These are phyloP conservation scores for Megastigmus dorsalis DNA, from an alignment of 2,888 invertebrate species.

Conservation along the genomic window DNA sequence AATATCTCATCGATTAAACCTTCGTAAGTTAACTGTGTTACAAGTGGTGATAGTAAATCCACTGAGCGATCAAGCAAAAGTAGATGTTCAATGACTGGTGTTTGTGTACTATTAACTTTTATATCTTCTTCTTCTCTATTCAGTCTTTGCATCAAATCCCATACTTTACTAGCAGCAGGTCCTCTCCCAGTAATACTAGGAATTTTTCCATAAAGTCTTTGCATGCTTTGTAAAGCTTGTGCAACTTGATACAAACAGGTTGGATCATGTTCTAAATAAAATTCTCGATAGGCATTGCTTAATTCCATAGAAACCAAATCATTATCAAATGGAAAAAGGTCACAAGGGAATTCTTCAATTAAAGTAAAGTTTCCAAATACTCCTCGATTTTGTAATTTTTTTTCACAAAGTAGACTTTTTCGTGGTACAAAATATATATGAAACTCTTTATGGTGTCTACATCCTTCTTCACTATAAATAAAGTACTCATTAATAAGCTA, in stretches of 20 bases:
- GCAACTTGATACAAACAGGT: constrained; percentile 92
- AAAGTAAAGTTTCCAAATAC: constrained; percentile 85
- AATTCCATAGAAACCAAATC: constrained; percentile 96
- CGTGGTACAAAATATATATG: constrained; percentile 93
- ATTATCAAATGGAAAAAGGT: constrained; percentile 92
- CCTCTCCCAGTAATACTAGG: constrained; percentile 94
- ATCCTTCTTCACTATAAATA: constrained; percentile 74
- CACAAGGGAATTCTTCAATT: constrained; percentile 90
- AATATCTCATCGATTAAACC: constrained; percentile 97
- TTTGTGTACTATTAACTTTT: constrained; percentile 77
- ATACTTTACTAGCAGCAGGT: constrained; percentile 89
- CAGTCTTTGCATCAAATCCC: constrained; percentile 88
- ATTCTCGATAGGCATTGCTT: constrained; percentile 86
- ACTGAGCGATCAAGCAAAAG: constrained; percentile 92
- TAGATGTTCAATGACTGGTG: constrained; percentile 87
- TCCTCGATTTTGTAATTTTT: constrained; percentile 87
- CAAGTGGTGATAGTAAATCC: constrained; percentile 93
- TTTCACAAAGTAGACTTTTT: constrained; percentile 90
- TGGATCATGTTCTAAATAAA: constrained; percentile 91
- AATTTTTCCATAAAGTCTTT: constrained; percentile 92
- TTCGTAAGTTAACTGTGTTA: constrained; percentile 97
- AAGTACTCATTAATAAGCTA: constrained; percentile 7
- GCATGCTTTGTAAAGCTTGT: constrained; percentile 88
- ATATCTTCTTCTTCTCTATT: constrained; percentile 78
- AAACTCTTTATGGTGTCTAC: constrained; percentile 81